Percentiles rank a stretch among this genome's conserved stretches.
Evolutionary conservation across 1,140 invertebrate species (phyloP).

Genomic region (Magallana gigas): DNA sequence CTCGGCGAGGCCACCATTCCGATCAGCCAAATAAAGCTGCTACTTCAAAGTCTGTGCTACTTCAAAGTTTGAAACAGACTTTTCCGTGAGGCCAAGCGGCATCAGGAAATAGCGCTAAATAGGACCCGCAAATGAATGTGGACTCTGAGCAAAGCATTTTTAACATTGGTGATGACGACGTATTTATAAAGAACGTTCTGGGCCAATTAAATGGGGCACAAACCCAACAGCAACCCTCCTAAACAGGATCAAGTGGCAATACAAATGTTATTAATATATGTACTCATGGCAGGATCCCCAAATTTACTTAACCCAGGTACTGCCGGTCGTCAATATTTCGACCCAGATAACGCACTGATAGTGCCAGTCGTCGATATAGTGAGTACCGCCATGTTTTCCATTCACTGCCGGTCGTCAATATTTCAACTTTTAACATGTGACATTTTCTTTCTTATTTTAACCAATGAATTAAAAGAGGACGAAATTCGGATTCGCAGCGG

Average conservation of each 20-base stretch:
- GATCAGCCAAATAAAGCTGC: conserved; percentile 15
- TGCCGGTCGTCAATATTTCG: not conserved
- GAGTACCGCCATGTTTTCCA: not conserved
- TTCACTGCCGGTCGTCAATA: not conserved
- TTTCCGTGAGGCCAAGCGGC: not conserved
- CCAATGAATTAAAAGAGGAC: not conserved
- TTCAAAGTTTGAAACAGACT: not conserved
- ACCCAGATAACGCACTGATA: not conserved
- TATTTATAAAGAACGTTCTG: not conserved
- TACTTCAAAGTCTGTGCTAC: not conserved
- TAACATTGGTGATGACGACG: not conserved
- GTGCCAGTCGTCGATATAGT: not conserved
- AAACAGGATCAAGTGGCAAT: not conserved
- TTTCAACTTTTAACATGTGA: not conserved
- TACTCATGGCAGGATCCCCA: conserved; percentile 43
- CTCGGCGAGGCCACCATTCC: conserved; percentile 1
- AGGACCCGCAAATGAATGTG: not conserved
- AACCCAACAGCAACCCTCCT: not conserved
- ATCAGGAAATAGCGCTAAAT: not conserved
- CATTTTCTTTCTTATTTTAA: not conserved
- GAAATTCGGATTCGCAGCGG: not conserved
- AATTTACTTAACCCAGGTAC: not conserved
- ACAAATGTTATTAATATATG: not conserved
- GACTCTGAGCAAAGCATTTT: too few relatives aligned
- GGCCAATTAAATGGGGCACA: not conserved